phyloP scores from a whole-genome alignment of 2,113 vertebrate genomes.

The Catagonus wagneri region DNA sequence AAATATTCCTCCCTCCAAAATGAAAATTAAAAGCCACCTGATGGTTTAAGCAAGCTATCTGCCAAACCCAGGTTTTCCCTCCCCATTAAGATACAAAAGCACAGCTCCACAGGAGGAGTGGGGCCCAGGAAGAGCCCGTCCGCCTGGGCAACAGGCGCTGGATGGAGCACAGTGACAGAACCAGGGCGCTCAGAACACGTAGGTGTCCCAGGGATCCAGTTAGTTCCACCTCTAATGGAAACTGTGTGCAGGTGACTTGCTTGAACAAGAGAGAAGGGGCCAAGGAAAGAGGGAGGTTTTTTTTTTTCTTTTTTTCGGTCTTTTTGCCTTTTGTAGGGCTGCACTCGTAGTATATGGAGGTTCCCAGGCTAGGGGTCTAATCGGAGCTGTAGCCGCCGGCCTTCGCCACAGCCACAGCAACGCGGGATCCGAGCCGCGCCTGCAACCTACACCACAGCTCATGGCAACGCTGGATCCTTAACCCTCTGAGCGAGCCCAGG shows the following conservation, averaged over 20 bases:
- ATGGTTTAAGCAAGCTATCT: conserved; percentile 30
- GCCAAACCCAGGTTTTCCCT: background rate
- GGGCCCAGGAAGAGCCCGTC: background rate
- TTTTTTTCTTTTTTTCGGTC: too few relatives aligned
- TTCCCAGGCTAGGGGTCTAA: too few relatives aligned
- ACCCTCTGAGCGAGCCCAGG: too few relatives aligned
- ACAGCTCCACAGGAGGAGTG: fast-evolving
- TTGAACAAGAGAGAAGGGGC: background rate
- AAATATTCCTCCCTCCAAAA: background rate
- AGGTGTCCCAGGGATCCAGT: background rate
- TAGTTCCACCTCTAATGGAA: background rate
- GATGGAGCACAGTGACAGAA: background rate
- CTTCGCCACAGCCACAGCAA: too few relatives aligned
- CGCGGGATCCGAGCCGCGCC: too few relatives aligned
- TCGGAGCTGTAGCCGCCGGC: too few relatives aligned
- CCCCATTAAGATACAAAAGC: background rate
- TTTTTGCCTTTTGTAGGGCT: too few relatives aligned
- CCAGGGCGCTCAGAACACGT: background rate
- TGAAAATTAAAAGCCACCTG: background rate
- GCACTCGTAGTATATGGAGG: too few relatives aligned
- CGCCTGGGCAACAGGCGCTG: fast-evolving
- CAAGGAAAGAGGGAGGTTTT: background rate
- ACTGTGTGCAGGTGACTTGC: background rate
- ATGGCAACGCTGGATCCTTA: too few relatives aligned
- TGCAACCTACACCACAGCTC: too few relatives aligned